These are phyloP conservation scores for Ia io DNA, from an alignment of 2,113 vertebrate species.

Conservation along the genomic window DNA sequence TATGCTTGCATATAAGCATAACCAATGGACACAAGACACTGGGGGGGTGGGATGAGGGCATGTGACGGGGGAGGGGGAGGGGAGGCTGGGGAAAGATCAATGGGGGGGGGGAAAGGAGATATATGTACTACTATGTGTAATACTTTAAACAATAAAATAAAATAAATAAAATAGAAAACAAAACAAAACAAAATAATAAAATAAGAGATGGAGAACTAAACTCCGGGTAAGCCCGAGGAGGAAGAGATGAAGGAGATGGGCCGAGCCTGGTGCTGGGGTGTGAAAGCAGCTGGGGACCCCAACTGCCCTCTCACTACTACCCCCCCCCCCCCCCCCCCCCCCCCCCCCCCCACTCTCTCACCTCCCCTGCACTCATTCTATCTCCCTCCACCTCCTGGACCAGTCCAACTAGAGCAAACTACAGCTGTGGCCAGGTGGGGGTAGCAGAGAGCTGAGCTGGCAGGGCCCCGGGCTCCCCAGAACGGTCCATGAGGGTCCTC, in stretches of 20 bases:
- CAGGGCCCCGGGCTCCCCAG: rapidly evolving
- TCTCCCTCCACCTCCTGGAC: too few species aligned
- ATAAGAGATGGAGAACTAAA: not conserved
- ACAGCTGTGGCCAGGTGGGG: not conserved
- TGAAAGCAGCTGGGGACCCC: not conserved
- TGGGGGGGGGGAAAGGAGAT: too few species aligned
- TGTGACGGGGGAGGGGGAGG: too few species aligned
- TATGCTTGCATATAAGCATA: too few species aligned
- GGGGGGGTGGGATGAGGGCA: too few species aligned
- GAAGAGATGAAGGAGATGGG: not conserved
- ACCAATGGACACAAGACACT: too few species aligned
- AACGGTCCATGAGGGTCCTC: not conserved
- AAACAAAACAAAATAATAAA: too few species aligned
- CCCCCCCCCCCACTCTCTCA: rapidly evolving
- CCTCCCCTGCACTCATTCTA: not conserved
- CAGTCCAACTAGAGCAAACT: too few species aligned
- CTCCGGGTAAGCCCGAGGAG: not conserved
- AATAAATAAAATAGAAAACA: too few species aligned
- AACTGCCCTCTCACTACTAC: not conserved
- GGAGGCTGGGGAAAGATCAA: too few species aligned
- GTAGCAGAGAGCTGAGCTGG: constrained; percentile 52
- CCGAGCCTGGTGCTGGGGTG: rapidly evolving
- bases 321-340: not conserved
- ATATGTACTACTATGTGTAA: too few species aligned
- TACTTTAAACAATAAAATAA: too few species aligned